phyloP scores from a whole-genome alignment of 1,140 invertebrate genomes.

The Elymnias hypermnestra region DNA sequence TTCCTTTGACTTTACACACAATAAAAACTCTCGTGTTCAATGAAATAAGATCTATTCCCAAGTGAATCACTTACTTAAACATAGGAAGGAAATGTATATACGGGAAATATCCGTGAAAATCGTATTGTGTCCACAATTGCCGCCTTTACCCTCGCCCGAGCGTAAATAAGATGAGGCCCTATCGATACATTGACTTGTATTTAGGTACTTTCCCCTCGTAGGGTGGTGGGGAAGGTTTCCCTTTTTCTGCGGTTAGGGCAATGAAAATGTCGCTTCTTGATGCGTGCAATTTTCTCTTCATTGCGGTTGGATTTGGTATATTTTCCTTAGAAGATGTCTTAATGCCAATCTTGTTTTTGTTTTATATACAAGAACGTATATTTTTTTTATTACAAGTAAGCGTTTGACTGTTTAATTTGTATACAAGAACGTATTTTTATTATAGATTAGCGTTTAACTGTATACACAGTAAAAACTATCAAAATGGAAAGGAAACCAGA shows the following conservation, averaged over 20 bases:
- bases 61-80: conserved; percentile 17
- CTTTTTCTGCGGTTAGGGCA: conserved; percentile 19
- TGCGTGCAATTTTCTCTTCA: conserved; percentile 7
- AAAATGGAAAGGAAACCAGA: too few species aligned
- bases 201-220: conserved; percentile 24
- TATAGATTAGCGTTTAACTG: too few species aligned
- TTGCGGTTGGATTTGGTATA: too few species aligned
- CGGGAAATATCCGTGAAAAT: conserved; percentile 33
- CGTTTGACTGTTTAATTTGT: too few species aligned
- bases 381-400: too few species aligned
- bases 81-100: conserved; percentile 27
- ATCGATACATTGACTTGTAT: conserved; percentile 39
- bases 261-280: conserved; percentile 19
- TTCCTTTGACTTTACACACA: not conserved
- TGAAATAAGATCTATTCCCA: conserved; percentile 10
- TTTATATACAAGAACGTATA: too few species aligned
- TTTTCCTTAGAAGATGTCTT: too few species aligned
- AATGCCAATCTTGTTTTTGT: too few species aligned
- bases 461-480: too few species aligned
- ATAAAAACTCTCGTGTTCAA: conserved; percentile 1
- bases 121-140: conserved; percentile 32
- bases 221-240: conserved; percentile 8
- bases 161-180: conserved; percentile 27
- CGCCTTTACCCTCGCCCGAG: conserved; percentile 19
- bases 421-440: too few species aligned